Percentiles rank a stretch among this genome's conserved stretches.
Evolutionary conservation across 37 sponge, comb jelly and placozoan species (phyloP).

Genomic region (Hexactinellida sp.): DNA sequence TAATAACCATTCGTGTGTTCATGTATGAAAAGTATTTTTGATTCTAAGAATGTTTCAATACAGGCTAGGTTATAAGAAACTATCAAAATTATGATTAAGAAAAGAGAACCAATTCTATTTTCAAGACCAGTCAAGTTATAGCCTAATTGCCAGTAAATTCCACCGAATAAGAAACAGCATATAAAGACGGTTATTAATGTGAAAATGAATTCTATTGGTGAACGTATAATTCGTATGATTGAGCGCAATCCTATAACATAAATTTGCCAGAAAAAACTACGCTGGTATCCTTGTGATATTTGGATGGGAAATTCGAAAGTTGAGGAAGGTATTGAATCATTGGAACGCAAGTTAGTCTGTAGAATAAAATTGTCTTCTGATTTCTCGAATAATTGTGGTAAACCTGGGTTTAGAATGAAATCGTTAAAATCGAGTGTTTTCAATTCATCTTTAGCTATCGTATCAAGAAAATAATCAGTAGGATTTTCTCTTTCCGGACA

Average conservation of each 20-base stretch:
- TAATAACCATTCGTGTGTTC: constrained; percentile 64
- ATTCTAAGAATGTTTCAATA: neutral
- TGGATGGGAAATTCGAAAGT: neutral
- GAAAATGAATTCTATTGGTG: neutral
- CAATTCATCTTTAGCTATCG: constrained; percentile 40
- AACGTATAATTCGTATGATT: neutral
- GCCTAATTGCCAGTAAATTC: constrained; percentile 34
- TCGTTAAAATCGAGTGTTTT: neutral
- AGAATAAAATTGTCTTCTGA: neutral
- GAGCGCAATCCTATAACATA: neutral
- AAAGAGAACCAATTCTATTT: constrained; percentile 16
- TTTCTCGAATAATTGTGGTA: neutral
- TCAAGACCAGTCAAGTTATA: neutral
- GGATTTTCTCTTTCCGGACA: constrained; percentile 79
- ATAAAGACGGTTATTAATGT: neutral
- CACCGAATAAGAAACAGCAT: constrained; percentile 33
- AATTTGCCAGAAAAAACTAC: neutral
- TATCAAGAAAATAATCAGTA: constrained; percentile 67
- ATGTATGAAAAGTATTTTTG: constrained; percentile 23
- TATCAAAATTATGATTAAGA: neutral
- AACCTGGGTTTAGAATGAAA: neutral
- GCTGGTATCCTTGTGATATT: neutral
- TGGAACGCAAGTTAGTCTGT: neutral
- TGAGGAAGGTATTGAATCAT: neutral
- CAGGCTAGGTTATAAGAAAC: neutral